phyloP scores from a whole-genome alignment of 2,888 invertebrate species.

The Eupithecia subumbrata region DNA sequence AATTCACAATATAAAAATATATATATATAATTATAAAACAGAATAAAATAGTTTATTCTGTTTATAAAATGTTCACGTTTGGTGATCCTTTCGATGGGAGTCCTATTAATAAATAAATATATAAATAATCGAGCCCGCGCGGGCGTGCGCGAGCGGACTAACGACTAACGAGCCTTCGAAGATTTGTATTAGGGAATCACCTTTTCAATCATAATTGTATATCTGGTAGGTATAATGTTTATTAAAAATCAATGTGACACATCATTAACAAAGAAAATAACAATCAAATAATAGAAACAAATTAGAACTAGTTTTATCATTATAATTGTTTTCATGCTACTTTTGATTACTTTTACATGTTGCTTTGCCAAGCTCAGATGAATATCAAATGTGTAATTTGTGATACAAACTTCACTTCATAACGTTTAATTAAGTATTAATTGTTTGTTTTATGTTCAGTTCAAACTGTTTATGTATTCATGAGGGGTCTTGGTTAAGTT shows the following conservation, averaged over 20 bases:
- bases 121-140: background rate
- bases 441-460: conserved; percentile 14
- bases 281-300: too few species aligned
- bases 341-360: background rate
- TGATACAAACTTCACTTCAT: background rate
- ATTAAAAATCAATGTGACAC: too few species aligned
- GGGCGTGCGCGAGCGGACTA: background rate
- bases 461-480: conserved; percentile 19
- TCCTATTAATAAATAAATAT: too few species aligned
- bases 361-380: background rate
- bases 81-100: too few species aligned
- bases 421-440: conserved; percentile 10
- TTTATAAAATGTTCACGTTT: too few species aligned
- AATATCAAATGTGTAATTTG: conserved; percentile 3
- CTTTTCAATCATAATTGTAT: too few species aligned
- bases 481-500: conserved; percentile 10
- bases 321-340: background rate
- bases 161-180: too few species aligned
- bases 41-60: too few species aligned
- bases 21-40: too few species aligned
- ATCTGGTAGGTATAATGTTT: background rate
- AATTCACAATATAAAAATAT: too few species aligned
- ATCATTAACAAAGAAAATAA: too few species aligned
- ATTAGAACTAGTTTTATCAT: background rate
- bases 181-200: too few species aligned